These are phyloP conservation scores for Rhagophthalmus giganteus DNA, from an alignment of 2,888 invertebrate species.

Conservation along the genomic window DNA sequence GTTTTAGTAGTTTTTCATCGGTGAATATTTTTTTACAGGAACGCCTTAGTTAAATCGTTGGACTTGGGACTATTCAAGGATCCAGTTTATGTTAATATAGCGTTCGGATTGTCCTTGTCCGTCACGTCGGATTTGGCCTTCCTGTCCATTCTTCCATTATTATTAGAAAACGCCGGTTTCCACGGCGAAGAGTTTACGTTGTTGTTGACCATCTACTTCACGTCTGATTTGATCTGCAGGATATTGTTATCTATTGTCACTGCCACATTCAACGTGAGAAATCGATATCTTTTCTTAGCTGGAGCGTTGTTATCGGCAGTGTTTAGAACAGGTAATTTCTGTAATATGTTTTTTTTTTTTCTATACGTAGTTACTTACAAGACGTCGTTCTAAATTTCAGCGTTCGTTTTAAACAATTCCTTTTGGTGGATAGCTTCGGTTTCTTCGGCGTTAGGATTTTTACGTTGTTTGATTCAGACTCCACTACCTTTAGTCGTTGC, in stretches of 20 bases:
- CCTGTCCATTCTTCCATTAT: slow-evolving; percentile 68
- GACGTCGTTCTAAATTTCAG: too few species aligned
- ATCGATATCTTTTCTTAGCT: slow-evolving; percentile 65
- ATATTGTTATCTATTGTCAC: slow-evolving; percentile 66
- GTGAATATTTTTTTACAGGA: slow-evolving; percentile 48
- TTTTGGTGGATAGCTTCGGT: slow-evolving; percentile 63
- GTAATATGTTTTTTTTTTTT: too few species aligned
- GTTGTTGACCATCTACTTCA: slow-evolving; percentile 70
- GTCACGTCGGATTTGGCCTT: slow-evolving; percentile 73
- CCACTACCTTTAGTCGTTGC: slow-evolving; percentile 72
- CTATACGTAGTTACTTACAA: too few species aligned
- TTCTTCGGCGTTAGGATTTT: slow-evolving; percentile 66
- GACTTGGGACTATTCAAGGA: slow-evolving; percentile 67
- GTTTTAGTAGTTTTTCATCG: too few species aligned
- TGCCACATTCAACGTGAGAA: slow-evolving; percentile 63
- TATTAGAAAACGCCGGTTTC: slow-evolving; percentile 63
- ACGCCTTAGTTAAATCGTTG: slow-evolving; percentile 61
- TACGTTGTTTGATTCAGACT: slow-evolving; percentile 72
- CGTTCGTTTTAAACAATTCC: slow-evolving; percentile 61
- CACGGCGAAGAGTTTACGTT: slow-evolving; percentile 64
- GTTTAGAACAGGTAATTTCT: slow-evolving; percentile 66
- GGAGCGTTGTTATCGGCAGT: slow-evolving; percentile 69
- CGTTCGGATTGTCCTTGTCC: slow-evolving; percentile 69
- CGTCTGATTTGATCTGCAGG: slow-evolving; percentile 69
- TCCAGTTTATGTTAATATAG: slow-evolving; percentile 68